A percentile compares a stretch with the other conserved stretches of the same genome.
These are phyloP conservation scores for Alectoris magna DNA, from an alignment of 2,797 vertebrate genomes.

Conservation along the genomic window DNA sequence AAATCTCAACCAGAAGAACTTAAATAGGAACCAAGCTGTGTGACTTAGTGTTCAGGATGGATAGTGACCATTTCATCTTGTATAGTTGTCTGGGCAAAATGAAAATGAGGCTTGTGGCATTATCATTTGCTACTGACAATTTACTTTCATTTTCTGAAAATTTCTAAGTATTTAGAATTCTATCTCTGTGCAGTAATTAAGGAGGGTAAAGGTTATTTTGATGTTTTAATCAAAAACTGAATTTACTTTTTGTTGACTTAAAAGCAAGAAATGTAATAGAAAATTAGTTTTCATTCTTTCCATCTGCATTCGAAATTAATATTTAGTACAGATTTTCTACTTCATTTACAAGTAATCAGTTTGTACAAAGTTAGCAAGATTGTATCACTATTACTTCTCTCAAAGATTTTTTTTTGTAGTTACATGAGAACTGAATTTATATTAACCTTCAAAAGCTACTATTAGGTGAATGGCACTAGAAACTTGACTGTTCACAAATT, in stretches of 20 bases:
- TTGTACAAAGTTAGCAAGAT: conserved; percentile 49
- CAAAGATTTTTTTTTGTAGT: background rate
- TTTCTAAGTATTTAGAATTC: conserved; percentile 24
- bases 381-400: background rate
- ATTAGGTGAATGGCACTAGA: background rate
- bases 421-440: conserved; percentile 6
- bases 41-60: background rate
- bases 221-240: conserved; percentile 60
- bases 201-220: conserved; percentile 23
- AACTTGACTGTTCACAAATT: background rate
- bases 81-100: background rate
- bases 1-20: background rate
- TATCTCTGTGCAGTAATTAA: conserved; percentile 43
- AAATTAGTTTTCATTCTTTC: conserved; percentile 43
- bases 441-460: conserved; percentile 9
- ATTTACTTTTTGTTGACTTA: conserved; percentile 61
- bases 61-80: conserved; percentile 9
- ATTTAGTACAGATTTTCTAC: conserved; percentile 44
- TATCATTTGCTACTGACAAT: background rate
- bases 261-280: conserved; percentile 37
- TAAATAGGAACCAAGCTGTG: background rate
- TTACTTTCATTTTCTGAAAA: conserved; percentile 30
- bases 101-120: background rate
- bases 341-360: conserved; percentile 63
- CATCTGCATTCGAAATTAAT: conserved; percentile 33